Evolutionary conservation across 2,888 invertebrate genomes (phyloP).

Genomic region (Carpatolechia fugitivella): DNA sequence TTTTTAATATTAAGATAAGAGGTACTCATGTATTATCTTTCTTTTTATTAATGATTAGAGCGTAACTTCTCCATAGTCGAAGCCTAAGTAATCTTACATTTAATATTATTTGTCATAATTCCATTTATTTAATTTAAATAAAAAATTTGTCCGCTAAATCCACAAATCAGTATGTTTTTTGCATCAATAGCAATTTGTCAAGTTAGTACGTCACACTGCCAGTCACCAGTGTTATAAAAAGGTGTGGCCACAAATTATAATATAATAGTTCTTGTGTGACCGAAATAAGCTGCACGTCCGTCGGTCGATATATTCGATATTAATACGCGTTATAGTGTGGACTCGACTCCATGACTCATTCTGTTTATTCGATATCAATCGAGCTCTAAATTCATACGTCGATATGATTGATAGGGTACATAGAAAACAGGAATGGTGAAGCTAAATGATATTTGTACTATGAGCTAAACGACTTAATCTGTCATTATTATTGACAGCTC

Average conservation of each 20-base stretch:
- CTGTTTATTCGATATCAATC: constrained; percentile 59
- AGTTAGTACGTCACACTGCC: not conserved
- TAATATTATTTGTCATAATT: too few species aligned
- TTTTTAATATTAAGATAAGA: too few species aligned
- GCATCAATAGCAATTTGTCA: too few species aligned
- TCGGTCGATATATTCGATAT: constrained; percentile 31
- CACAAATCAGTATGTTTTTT: too few species aligned
- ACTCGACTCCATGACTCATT: constrained; percentile 50
- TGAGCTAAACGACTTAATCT: constrained; percentile 1
- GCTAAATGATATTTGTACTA: constrained; percentile 4
- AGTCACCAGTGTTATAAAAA: not conserved
- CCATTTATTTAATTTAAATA: too few species aligned
- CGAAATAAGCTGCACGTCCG: too few species aligned
- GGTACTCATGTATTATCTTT: too few species aligned
- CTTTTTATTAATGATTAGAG: too few species aligned
- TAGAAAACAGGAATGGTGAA: constrained; percentile 2
- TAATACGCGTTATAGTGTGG: constrained; percentile 18
- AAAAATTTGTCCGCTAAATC: too few species aligned
- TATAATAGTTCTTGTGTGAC: constrained; percentile 2
- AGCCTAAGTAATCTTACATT: too few species aligned
- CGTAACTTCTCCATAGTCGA: too few species aligned
- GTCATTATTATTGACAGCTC: constrained; percentile 6
- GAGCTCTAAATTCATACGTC: constrained; percentile 39
- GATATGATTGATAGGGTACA: constrained; percentile 39
- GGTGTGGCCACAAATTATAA: constrained; percentile 2